Percentiles rank a stretch among this genome's conserved stretches.
These are phyloP conservation scores for Acanthaster planci DNA, from an alignment of 35 echinoderm and acorn worm species.

Conservation along the genomic window DNA sequence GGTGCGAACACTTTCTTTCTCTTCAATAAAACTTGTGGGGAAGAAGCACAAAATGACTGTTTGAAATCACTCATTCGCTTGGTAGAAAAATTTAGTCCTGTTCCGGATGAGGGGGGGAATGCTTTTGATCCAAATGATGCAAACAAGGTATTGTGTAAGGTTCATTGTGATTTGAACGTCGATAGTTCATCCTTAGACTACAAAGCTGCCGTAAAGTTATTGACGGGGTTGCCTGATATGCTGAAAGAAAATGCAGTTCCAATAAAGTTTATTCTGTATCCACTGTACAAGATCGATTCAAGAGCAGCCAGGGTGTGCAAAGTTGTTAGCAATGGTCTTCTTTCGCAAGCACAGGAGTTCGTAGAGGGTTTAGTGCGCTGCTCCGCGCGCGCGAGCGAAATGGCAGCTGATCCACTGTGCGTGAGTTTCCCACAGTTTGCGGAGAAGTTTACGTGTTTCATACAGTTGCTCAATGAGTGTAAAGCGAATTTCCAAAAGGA, in stretches of 20 bases:
- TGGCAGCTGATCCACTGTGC: background rate
- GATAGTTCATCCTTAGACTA: background rate
- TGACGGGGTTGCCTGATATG: background rate
- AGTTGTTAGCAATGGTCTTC: background rate
- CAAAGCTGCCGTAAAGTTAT: background rate
- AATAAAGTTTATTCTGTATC: background rate
- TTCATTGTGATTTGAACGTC: background rate
- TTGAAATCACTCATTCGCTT: background rate
- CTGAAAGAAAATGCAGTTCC: background rate
- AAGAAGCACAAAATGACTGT: background rate
- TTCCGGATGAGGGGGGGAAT: background rate
- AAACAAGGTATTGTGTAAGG: background rate
- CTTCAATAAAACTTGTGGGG: background rate
- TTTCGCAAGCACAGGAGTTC: background rate
- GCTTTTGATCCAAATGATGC: background rate
- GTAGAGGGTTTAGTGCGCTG: background rate
- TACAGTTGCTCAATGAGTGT: background rate
- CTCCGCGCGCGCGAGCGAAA: background rate
- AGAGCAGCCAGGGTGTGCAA: conserved; percentile 8
- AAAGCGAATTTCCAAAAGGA: background rate
- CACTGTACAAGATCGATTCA: conserved; percentile 6
- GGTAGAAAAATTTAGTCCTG: background rate
- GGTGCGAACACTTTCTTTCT: background rate
- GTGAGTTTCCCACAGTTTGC: background rate
- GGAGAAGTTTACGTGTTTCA: background rate